Conservation (phyloP, 2,888 invertebrate genomes). For the Drosophila subquinaria region DNA sequence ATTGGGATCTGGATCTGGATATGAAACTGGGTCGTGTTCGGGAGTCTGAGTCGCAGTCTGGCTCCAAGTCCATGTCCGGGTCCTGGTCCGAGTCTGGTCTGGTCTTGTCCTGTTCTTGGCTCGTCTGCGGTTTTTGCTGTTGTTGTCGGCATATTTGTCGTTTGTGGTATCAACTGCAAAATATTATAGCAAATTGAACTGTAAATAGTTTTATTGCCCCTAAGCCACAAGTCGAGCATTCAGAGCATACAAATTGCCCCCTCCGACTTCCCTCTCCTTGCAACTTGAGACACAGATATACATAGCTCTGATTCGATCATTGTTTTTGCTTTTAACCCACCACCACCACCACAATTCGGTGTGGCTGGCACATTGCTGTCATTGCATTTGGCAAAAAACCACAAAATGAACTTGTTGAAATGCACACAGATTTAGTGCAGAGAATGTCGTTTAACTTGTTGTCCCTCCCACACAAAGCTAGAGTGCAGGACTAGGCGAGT, state of each 20-base stretch:
- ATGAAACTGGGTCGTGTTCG: neutral
- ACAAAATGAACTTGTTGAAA: slow-evolving; percentile 74
- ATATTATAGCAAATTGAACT: slow-evolving; percentile 81
- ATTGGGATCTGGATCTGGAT: slow-evolving; percentile 16
- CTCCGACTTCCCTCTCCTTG: neutral
- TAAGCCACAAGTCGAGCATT: slow-evolving; percentile 58
- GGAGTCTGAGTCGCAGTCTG: neutral
- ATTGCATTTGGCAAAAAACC: slow-evolving; percentile 36
- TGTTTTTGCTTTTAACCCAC: slow-evolving; percentile 51
- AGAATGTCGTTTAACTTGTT: slow-evolving; percentile 48
- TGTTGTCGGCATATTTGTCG: slow-evolving; percentile 73
- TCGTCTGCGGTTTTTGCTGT: slow-evolving; percentile 46
- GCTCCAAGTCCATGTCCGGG: neutral
- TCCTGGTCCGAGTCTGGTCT: slow-evolving; percentile 1
- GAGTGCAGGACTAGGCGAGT: neutral
- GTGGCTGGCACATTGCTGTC: slow-evolving; percentile 27
- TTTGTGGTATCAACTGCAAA: slow-evolving; percentile 74
- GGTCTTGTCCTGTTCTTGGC: slow-evolving; percentile 6
- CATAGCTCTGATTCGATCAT: slow-evolving; percentile 44
- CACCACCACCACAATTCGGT: slow-evolving; percentile 10
- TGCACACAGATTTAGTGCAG: slow-evolving; percentile 64
- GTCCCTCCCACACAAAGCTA: neutral
- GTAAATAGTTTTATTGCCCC: slow-evolving; percentile 79
- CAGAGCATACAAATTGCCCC: slow-evolving; percentile 2
- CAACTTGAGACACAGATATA: slow-evolving; percentile 13